These are phyloP conservation scores for Sebastes hubbsi DNA, from an alignment of 2,797 vertebrate species.

Conservation along the genomic window DNA sequence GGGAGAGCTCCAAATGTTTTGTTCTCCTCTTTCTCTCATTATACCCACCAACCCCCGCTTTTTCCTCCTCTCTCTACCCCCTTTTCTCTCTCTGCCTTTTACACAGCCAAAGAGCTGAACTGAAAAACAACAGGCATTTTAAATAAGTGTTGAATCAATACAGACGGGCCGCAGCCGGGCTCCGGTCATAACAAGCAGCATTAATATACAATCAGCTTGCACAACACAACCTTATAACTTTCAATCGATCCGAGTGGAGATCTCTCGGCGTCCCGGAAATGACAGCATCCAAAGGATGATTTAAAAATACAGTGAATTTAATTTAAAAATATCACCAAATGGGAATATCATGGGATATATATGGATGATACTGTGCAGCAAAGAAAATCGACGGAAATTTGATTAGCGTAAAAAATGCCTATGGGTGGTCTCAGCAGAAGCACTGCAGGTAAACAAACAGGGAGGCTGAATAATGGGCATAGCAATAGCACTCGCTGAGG, in stretches of 20 bases:
- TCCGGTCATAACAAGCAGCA: slow-evolving; percentile 38
- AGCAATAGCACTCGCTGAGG: slow-evolving; percentile 51
- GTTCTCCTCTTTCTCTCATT: slow-evolving; percentile 52
- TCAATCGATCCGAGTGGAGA: slow-evolving; percentile 12
- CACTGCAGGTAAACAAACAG: slow-evolving; percentile 64
- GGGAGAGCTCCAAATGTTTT: slow-evolving; percentile 70
- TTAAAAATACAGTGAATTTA: slow-evolving; percentile 1
- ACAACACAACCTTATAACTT: slow-evolving; percentile 8
- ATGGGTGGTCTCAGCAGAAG: slow-evolving; percentile 31
- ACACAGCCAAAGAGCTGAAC: slow-evolving; percentile 32
- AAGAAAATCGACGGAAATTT: neutral
- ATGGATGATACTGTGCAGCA: neutral
- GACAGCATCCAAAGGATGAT: slow-evolving; percentile 2
- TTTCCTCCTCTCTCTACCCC: neutral
- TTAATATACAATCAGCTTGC: slow-evolving; percentile 49
- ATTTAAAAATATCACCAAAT: slow-evolving; percentile 1
- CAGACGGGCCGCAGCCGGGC: slow-evolving; percentile 14
- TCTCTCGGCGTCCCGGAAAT: neutral
- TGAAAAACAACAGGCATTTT: slow-evolving; percentile 43
- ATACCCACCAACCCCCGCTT: neutral
- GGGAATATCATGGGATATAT: neutral
- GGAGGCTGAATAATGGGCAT: slow-evolving; percentile 65
- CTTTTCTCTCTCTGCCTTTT: slow-evolving; percentile 30
- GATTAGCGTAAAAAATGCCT: neutral
- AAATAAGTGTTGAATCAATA: slow-evolving; percentile 63